Base-by-base conservation (phyloP, 2,888 invertebrate species). In the Epinotia nisella region DNA sequence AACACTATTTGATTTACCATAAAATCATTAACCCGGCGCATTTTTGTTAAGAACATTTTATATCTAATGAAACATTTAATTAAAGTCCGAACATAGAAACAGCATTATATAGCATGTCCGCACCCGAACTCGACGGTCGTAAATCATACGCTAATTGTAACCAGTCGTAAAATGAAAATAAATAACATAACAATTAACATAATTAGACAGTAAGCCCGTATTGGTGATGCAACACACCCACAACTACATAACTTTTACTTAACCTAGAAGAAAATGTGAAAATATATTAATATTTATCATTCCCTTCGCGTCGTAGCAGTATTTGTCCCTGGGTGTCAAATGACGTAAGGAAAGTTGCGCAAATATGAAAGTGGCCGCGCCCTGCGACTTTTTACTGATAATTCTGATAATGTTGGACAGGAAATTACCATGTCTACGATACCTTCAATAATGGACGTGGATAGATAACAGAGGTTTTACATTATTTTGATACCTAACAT, bases 341-440 rank as follows among this genome's bases (percentile, higher is more conserved):
- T 69, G 64, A 68, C 62, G 68, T 29, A 73, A 69, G 68, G 21
- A 60, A 55, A 15, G 62, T 73, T 73, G 58, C 69, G 69, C 53
- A 73, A 73, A 24, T 53, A 72, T 53, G 73, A 73, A 73, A 73
- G 73, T 41, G 58, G 29, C 68, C 62, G 53, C 69, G 51, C 62
- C 72, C 59, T 71, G 13, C 61, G 59, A 67, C 60, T 73, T 73
- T 73, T 73, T 73, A 64, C 64, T 73, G 72, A 73, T 69, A 69
- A 73, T 69, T 51, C 53, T 69, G 73, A 69, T 69, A 69, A 69
- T 24, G 41, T 4, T 58, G 19, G 19, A 58, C 69, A 45, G 68
- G 69, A 73, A 68, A 59, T 68, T 73, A 39, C 49, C 68, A 68
- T 35, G 60, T 13, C 51, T 56, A 51, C 24, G 62, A 62, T 49